Evolutionary conservation across 2,113 vertebrate genomes (phyloP).

Genomic region (Atlantisia rogersi): DNA sequence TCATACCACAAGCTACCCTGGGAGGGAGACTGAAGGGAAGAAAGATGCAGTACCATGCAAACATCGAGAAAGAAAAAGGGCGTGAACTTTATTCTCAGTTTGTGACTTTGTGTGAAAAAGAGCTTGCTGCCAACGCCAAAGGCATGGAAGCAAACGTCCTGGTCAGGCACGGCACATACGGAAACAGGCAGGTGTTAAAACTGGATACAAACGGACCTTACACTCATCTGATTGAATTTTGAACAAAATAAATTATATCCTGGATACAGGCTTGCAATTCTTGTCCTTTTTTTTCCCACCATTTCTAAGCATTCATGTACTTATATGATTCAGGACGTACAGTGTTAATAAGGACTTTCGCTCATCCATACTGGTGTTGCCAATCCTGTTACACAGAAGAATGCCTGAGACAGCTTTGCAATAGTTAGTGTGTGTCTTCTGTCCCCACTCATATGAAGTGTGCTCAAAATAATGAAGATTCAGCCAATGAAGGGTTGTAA

Average conservation of each 20-base stretch:
- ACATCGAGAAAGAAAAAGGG: slow-evolving; percentile 89
- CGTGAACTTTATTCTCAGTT: slow-evolving; percentile 85
- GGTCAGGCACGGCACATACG: slow-evolving; percentile 88
- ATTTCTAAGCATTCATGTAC: background rate
- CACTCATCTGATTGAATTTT: slow-evolving; percentile 94
- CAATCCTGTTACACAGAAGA: background rate
- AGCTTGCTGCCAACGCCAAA: slow-evolving; percentile 74
- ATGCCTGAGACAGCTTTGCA: background rate
- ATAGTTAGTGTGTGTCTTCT: background rate
- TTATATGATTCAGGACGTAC: background rate
- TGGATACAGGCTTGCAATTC: background rate
- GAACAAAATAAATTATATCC: slow-evolving; percentile 28
- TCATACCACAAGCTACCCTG: slow-evolving; percentile 93
- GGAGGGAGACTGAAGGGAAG: slow-evolving; percentile 88
- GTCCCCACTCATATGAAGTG: background rate
- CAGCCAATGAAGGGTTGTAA: background rate
- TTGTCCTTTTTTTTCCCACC: background rate
- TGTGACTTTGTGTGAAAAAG: slow-evolving; percentile 84
- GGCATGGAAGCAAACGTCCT: slow-evolving; percentile 69
- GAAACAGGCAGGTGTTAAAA: slow-evolving; percentile 91
- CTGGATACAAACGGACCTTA: slow-evolving; percentile 94
- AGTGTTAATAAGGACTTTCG: background rate
- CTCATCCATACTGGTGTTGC: background rate
- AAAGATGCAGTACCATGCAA: slow-evolving; percentile 93
- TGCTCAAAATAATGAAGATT: background rate